A percentile compares a stretch with the other conserved stretches of the same genome.
These are phyloP conservation scores for Aphidius gifuensis DNA, from an alignment of 1,140 invertebrate genomes.

Conservation along the genomic window DNA sequence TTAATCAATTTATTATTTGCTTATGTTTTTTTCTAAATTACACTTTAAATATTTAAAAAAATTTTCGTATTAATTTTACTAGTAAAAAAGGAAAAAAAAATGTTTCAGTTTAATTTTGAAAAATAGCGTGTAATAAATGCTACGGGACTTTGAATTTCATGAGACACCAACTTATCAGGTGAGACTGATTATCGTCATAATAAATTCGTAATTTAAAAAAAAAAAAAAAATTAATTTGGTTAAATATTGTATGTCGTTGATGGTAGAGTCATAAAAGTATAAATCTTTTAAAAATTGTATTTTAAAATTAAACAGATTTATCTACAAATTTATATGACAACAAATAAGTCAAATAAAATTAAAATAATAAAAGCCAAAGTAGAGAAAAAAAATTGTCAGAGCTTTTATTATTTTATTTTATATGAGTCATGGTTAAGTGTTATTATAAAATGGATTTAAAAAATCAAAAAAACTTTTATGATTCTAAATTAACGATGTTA, in stretches of 20 bases:
- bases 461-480: no score
- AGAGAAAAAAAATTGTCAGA: slow-evolving; percentile 4
- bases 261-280: no score
- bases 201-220: not conserved
- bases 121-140: slow-evolving; percentile 37
- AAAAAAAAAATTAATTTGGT: slow-evolving; percentile 8
- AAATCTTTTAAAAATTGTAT: no score
- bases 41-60: not conserved
- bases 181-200: slow-evolving; percentile 43
- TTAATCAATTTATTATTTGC: slow-evolving; percentile 8
- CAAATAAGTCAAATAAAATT: not conserved
- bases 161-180: slow-evolving; percentile 36
- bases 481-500: not conserved
- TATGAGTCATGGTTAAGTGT: no score
- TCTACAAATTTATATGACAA: slow-evolving; percentile 14
- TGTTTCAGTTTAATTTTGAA: slow-evolving; percentile 1
- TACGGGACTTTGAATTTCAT: slow-evolving; percentile 42
- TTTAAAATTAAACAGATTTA: not conserved
- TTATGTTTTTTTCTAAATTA: slow-evolving; percentile 4
- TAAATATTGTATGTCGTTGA: no score
- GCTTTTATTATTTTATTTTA: no score
- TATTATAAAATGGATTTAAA: no score
- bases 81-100: no score
- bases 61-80: not conserved
- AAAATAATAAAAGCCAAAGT: slow-evolving; percentile 14